Conservation (phyloP, 1,140 invertebrate species). For the Scylla paramamosain region DNA sequence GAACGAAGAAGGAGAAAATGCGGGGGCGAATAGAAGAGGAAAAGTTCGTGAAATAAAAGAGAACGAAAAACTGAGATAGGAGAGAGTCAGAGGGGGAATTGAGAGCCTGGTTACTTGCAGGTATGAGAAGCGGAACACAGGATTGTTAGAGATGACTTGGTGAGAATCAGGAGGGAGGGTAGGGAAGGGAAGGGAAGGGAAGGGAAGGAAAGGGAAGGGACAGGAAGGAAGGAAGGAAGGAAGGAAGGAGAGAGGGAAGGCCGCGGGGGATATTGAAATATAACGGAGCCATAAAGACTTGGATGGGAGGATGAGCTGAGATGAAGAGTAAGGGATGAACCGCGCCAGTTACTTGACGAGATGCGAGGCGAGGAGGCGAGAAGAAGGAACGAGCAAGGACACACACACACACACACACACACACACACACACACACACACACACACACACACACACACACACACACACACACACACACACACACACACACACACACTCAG, state of each 20-base stretch:
- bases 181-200: neutral
- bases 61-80: neutral
- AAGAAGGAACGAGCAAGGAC: neutral
- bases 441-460: too few relatives aligned
- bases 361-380: neutral
- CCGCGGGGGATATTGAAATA: neutral
- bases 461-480: too few relatives aligned
- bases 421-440: too few relatives aligned
- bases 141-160: neutral
- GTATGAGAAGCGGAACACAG: neutral
- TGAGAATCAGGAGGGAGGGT: neutral
- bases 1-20: conserved; percentile 27
- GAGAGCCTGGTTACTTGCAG: neutral
- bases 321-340: neutral
- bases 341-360: neutral
- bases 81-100: neutral
- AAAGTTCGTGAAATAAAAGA: conserved; percentile 1
- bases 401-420: too few relatives aligned
- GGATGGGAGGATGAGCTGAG: neutral
- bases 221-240: neutral
- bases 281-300: neutral
- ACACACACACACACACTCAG: too few relatives aligned
- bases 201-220: neutral
- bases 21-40: neutral
- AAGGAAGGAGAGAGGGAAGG: conserved; percentile 10